Evolutionary conservation across 2,888 invertebrate genomes (phyloP), one percentile per base, ranked within the genome.

Genomic region (Malthinus seriepunctatus): DNA sequence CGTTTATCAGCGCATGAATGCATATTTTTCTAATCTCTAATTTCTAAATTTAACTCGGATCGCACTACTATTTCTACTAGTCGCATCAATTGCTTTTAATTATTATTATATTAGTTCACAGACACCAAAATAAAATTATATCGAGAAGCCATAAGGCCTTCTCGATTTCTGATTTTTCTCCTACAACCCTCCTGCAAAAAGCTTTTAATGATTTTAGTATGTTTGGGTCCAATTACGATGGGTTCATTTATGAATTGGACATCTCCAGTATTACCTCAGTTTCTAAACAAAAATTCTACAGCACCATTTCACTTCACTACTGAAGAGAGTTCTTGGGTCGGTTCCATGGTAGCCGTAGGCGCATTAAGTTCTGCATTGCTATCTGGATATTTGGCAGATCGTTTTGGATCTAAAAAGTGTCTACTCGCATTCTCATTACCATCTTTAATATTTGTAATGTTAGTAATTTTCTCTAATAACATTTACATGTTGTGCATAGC

Each of bases 201-300:
- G 1, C 10, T 46, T 10, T n/a, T 32, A 15, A 46, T 9, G 9
- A 33, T 34, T 35, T 32, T 38, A 7, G 90, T 88, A 49, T 87
- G 88, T 0, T 78, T 89, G 32, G 84, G 88, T 31, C 87, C 89
- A 0, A 82, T 89, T 6, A 82, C 86, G 6, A 88, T 86, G 0
- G 90, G 90, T 14, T 86, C 86, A 0, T 86, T 86, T 12, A 74
- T 90, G 9, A 88, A 89, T 1, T 92, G 91, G 89, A 88, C 90
- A 0, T 88, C 91, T 0, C 90, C 91, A 1, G 88, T 89, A 0
- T 73, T 90, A 11, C 85, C 86, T 0, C 85, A 87, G 66, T 74
- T 88, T 33, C 71, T 69, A 63, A 37, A 51, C 14, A 47, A 32
- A 38, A 57, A 65, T 32, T 49, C 65, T 32, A 58, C 75, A 59